A percentile compares a stretch with the other conserved stretches of the same genome.
Conservation (phyloP, 2,888 invertebrate genomes). For the Tetragonisca angustula region DNA sequence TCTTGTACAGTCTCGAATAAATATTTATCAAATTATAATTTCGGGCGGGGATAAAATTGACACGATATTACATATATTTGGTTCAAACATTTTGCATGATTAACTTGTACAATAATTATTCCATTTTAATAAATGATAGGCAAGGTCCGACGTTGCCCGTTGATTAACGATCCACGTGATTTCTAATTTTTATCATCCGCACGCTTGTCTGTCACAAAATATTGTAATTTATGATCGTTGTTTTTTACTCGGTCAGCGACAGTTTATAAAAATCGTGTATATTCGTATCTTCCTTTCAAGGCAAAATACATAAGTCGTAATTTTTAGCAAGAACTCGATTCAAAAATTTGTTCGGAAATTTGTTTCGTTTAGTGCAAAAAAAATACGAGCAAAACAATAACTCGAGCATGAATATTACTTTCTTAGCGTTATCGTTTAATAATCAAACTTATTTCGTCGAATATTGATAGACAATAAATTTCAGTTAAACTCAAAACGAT, state of each 20-base stretch:
- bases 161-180: not conserved
- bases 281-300: not conserved
- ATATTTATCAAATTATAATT: conserved; percentile 5
- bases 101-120: not conserved
- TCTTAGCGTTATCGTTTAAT: no score
- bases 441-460: no score
- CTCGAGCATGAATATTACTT: no score
- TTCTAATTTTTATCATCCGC: not conserved
- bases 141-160: not conserved
- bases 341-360: not conserved
- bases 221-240: no score
- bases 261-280: not conserved
- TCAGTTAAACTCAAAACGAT: no score
- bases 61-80: not conserved
- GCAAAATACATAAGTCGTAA: not conserved
- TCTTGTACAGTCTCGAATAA: not conserved
- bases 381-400: not conserved
- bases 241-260: not conserved
- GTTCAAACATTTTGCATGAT: not conserved
- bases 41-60: not conserved
- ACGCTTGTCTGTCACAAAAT: not conserved
- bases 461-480: no score
- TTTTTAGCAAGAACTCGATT: not conserved
- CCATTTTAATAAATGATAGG: not conserved
- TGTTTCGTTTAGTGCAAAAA: not conserved